A percentile compares a stretch with the other conserved stretches of the same genome.
phyloP scores from a whole-genome alignment of 2,888 invertebrate species.

The Mesodorylaimus sp. region DNA sequence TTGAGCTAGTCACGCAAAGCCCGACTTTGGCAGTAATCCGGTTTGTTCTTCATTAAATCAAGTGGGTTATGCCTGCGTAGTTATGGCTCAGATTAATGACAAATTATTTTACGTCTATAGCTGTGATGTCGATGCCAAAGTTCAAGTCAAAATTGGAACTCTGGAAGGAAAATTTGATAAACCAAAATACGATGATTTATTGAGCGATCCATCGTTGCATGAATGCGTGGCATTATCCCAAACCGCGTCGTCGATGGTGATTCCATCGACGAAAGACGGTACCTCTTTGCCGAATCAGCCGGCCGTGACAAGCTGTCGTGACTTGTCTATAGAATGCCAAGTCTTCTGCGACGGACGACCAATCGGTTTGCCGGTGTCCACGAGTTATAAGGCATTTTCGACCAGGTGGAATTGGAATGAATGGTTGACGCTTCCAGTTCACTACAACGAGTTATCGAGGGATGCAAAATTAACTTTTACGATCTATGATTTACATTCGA shows the following conservation, averaged over 20 bases:
- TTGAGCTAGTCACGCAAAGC: too few species aligned
- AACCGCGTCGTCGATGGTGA: background rate
- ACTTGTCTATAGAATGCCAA: constrained; percentile 69
- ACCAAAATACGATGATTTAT: constrained; percentile 66
- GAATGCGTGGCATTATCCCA: constrained; percentile 9
- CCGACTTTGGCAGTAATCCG: too few species aligned
- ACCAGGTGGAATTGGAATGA: constrained; percentile 96
- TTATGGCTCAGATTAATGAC: constrained; percentile 39
- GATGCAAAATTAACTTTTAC: constrained; percentile 68
- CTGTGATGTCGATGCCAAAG: constrained; percentile 58
- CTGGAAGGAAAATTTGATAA: constrained; percentile 70
- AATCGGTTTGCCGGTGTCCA: constrained; percentile 63
- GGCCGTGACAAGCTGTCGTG: constrained; percentile 34
- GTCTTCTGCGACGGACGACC: constrained; percentile 42
- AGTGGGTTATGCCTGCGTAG: too few species aligned
- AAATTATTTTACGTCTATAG: constrained; percentile 42
- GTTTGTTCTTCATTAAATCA: too few species aligned
- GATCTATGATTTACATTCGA: constrained; percentile 73
- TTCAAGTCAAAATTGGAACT: constrained; percentile 82
- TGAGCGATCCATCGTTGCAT: constrained; percentile 48
- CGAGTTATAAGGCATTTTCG: constrained; percentile 75
- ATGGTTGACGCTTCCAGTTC: constrained; percentile 75
- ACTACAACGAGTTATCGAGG: constrained; percentile 72
- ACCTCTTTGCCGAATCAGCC: constrained; percentile 2
- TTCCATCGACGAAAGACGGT: background rate